These are phyloP conservation scores for Chondrilla cf. caribensis DNA, from an alignment of 37 sponge, comb jelly and placozoan genomes.

Conservation along the genomic window DNA sequence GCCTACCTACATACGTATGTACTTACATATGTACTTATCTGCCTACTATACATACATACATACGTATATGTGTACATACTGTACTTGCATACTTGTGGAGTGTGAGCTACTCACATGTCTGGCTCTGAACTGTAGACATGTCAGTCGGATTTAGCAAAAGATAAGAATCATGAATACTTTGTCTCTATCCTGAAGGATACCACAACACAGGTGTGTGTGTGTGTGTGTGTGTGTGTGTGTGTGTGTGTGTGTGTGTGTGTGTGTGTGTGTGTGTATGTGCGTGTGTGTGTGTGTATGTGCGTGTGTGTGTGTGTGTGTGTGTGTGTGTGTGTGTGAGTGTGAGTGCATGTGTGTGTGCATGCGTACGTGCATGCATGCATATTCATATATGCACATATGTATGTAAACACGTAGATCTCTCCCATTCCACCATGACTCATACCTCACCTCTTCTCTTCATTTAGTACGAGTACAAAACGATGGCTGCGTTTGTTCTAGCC, in stretches of 20 bases:
- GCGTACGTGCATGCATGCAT: neutral
- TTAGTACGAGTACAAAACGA: conserved; percentile 81
- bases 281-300: neutral
- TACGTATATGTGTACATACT: conserved; percentile 7
- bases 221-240: conserved; percentile 26
- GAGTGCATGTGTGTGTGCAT: conserved; percentile 15
- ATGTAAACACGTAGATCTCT: too few species aligned
- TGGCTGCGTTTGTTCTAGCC: conserved; percentile 88
- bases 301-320: too few species aligned
- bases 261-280: conserved; percentile 10
- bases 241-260: conserved; percentile 33
- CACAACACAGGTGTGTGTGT: conserved; percentile 47
- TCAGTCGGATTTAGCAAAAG: conserved; percentile 84
- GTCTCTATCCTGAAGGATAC: conserved; percentile 64
- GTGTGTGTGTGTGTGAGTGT: conserved; percentile 32
- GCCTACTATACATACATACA: neutral
- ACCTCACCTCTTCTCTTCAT: neutral
- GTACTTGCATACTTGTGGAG: neutral
- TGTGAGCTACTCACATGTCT: neutral
- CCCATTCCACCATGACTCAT: neutral
- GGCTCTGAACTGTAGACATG: conserved; percentile 50
- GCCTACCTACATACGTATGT: neutral
- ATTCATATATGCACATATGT: neutral
- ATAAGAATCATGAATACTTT: conserved; percentile 83
- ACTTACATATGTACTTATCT: neutral